Percentiles rank a stretch among this genome's conserved stretches.
Evolutionary conservation across 2,888 invertebrate species (phyloP).

Genomic region (Galerucella pusilla): DNA sequence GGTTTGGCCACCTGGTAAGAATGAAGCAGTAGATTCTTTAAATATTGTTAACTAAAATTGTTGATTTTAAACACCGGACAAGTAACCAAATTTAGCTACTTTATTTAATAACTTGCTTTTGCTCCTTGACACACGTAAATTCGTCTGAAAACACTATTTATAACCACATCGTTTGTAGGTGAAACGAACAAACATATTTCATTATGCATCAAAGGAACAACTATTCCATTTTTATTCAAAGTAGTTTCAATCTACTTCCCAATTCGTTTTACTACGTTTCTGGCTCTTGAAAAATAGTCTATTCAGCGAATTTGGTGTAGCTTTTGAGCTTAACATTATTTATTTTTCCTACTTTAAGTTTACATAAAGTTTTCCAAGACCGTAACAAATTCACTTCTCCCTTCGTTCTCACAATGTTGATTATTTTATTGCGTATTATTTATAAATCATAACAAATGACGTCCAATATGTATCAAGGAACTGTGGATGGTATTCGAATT

Average conservation of each 20-base stretch:
- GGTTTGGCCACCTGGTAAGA: too few species aligned
- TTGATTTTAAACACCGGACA: too few species aligned
- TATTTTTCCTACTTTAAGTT: background rate
- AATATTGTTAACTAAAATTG: too few species aligned
- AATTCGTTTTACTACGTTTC: background rate
- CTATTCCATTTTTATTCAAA: background rate
- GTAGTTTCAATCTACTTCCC: background rate
- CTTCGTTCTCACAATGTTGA: background rate
- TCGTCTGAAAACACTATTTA: too few species aligned
- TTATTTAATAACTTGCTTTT: too few species aligned
- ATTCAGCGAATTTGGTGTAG: background rate
- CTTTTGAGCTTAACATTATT: background rate
- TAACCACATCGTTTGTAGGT: background rate
- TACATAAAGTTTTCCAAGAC: background rate
- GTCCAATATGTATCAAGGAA: too few species aligned
- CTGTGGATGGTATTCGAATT: too few species aligned
- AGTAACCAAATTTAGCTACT: too few species aligned
- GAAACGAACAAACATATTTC: background rate
- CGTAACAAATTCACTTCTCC: background rate
- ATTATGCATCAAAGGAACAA: background rate
- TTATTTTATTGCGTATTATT: background rate
- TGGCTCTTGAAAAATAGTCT: background rate
- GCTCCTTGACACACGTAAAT: too few species aligned
- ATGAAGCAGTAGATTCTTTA: too few species aligned
- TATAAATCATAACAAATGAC: background rate